These are phyloP conservation scores for Maniola jurtina DNA, from an alignment of 1,140 invertebrate genomes.

Conservation along the genomic window DNA sequence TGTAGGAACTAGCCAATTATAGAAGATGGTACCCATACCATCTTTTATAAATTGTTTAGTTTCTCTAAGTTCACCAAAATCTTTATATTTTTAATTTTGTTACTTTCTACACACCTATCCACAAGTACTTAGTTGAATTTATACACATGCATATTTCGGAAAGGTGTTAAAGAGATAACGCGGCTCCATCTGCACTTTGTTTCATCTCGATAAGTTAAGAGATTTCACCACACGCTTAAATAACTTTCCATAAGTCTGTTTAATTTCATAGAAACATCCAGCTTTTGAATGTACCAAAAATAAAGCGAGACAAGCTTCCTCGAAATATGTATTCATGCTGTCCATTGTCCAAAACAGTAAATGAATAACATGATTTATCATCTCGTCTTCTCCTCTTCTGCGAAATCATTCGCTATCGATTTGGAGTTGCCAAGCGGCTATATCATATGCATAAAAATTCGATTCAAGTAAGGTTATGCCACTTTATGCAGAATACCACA, in stretches of 20 bases:
- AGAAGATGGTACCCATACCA: too few species aligned
- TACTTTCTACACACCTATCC: not conserved
- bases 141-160: not conserved
- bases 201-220: not conserved
- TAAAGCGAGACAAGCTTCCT: not conserved
- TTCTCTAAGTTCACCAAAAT: too few species aligned
- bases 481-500: not conserved
- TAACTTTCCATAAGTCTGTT: not conserved
- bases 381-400: slow-evolving; percentile 14
- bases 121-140: too few species aligned
- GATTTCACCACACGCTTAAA: not conserved
- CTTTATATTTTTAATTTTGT: not conserved
- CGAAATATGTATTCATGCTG: not conserved
- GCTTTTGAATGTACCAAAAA: too few species aligned
- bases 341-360: slow-evolving; percentile 1
- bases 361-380: not conserved
- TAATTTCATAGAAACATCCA: not conserved
- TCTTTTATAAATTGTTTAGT: not conserved
- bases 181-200: slow-evolving; percentile 1
- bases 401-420: slow-evolving; percentile 23
- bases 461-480: slow-evolving; percentile 9
- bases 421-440: slow-evolving; percentile 17
- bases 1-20: too few species aligned
- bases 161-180: not conserved
- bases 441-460: slow-evolving; percentile 34